phyloP scores from a whole-genome alignment of 2,888 invertebrate genomes.

The Mythimna ferrago region DNA sequence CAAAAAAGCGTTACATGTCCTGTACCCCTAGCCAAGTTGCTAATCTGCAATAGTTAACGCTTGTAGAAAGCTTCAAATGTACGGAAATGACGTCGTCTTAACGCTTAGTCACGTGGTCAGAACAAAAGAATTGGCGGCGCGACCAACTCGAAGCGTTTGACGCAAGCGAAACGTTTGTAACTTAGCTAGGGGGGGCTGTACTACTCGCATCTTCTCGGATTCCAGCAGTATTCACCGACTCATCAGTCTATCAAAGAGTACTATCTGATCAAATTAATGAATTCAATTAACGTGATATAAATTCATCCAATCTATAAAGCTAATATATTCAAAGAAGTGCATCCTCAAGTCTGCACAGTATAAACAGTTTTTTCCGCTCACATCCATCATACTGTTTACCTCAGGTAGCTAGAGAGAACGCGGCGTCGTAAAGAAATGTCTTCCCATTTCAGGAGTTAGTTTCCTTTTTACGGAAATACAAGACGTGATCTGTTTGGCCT shows the following conservation, averaged over 20 bases:
- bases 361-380: constrained; percentile 24
- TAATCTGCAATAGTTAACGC: too few species aligned
- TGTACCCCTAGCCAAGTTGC: too few species aligned
- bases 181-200: too few species aligned
- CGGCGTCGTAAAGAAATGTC: constrained; percentile 69
- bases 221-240: neutral
- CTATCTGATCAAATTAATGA: neutral
- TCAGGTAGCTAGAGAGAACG: constrained; percentile 58
- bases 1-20: too few species aligned
- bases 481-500: constrained; percentile 82
- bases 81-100: too few species aligned
- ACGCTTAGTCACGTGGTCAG: too few species aligned
- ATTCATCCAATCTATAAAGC: constrained; percentile 3
- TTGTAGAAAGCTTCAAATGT: too few species aligned
- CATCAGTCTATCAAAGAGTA: neutral
- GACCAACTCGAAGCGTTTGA: too few species aligned
- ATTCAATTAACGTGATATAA: neutral
- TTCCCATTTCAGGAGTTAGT: constrained; percentile 74
- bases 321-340: constrained; percentile 34
- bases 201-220: neutral
- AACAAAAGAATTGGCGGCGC: too few species aligned
- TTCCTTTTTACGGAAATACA: constrained; percentile 78
- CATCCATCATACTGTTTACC: constrained; percentile 47
- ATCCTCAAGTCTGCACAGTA: constrained; percentile 24
- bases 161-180: too few species aligned